These are phyloP conservation scores for Neotoxoptera formosana DNA, from an alignment of 1,140 invertebrate species.

Conservation along the genomic window DNA sequence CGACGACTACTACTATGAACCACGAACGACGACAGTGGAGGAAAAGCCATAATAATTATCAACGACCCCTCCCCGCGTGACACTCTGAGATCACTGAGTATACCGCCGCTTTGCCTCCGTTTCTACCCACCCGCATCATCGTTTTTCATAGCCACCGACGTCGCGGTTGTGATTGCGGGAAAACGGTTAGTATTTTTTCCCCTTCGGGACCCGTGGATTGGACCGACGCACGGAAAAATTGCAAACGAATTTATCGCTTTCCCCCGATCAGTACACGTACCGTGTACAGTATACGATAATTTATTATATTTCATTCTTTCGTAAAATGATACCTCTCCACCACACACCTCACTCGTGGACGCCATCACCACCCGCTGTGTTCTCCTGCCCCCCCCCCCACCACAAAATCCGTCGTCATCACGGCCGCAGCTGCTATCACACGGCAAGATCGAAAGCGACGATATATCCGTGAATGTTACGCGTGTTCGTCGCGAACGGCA, in stretches of 20 bases:
- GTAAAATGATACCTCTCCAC: not conserved
- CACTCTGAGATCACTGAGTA: not conserved
- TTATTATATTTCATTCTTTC: slow-evolving; percentile 13
- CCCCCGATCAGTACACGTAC: not conserved
- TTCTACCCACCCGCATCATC: not conserved
- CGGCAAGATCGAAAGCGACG: not conserved
- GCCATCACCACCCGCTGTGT: too few relatives aligned
- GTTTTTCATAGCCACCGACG: not conserved
- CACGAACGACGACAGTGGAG: too few relatives aligned
- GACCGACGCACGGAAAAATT: not conserved
- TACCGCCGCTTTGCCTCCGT: not conserved
- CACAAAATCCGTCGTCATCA: not conserved
- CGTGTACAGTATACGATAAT: not conserved
- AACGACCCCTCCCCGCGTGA: not conserved
- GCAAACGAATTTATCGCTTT: not conserved
- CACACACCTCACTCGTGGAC: not conserved
- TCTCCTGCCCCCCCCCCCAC: too few relatives aligned
- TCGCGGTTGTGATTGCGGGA: not conserved
- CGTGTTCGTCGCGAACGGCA: too few relatives aligned
- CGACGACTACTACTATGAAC: too few relatives aligned
- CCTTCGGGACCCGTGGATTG: not conserved
- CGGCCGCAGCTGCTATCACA: not conserved
- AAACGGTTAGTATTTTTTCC: not conserved
- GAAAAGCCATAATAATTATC: slow-evolving; percentile 10
- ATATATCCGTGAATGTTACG: not conserved